phyloP scores from a whole-genome alignment of 2,888 invertebrate species.

The Tolmerus cingulatus region DNA sequence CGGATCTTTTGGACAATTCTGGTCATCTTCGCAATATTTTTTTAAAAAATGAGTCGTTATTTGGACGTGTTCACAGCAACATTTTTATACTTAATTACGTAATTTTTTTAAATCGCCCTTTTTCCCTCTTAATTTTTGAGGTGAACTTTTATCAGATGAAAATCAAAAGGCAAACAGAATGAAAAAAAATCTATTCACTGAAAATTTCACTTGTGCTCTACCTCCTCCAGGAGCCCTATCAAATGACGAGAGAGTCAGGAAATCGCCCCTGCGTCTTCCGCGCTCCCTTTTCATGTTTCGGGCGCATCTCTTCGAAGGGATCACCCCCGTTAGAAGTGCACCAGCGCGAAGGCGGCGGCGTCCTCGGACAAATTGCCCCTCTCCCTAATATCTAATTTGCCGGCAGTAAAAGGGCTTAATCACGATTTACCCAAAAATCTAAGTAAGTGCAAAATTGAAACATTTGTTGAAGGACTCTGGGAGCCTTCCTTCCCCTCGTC shows the following conservation, averaged over 20 bases:
- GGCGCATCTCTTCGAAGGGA: neutral
- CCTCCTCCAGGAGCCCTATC: neutral
- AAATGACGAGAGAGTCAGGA: neutral
- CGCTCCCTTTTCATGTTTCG: neutral
- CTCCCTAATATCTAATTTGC: neutral
- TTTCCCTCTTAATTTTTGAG: neutral
- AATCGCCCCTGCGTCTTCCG: no score
- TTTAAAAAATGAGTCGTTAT: neutral
- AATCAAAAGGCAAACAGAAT: neutral
- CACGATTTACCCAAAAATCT: neutral
- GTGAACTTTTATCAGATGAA: neutral
- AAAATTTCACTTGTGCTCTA: neutral
- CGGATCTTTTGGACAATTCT: neutral
- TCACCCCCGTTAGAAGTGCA: neutral
- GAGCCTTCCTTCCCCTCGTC: neutral
- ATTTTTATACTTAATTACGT: neutral
- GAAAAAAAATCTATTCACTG: neutral
- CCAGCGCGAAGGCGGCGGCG: no score
- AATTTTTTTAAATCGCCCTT: neutral
- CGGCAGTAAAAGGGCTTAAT: neutral
- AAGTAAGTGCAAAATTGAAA: slow-evolving; percentile 5
- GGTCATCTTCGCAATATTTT: neutral
- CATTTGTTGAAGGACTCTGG: neutral
- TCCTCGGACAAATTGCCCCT: neutral
- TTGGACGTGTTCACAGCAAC: neutral